Base-by-base conservation (phyloP, 2,888 invertebrate genomes). In the Iselma pallidipennis region DNA sequence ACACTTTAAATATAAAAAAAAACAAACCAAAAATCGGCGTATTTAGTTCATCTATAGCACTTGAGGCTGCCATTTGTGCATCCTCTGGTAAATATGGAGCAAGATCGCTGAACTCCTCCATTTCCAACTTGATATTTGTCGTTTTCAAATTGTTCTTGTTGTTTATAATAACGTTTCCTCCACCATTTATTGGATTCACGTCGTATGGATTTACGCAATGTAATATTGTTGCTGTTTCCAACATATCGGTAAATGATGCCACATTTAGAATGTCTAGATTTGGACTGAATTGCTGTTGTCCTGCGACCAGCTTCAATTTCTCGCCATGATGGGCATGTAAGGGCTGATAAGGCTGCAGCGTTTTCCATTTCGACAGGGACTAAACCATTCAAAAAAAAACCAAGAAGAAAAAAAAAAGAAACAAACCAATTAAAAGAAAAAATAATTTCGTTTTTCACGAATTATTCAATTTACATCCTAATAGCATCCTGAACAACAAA, bases 71-170 rank as follows among this genome's bases (percentile, higher is more conserved):
- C 81, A 79, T 83, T 82, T 76, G 79, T 80, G 81, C 83, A 80
- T 80, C 83, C 83, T 81, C 84, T 78, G 80, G 82, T 81, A 82
- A 82, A 80, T 81, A 83, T 78, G 79, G 81, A 78, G 81, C 83
- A 81, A 90, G 85, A 83, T 89, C 89, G 85, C 88, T 87, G 84
- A 88, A 90, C 83, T 87, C 86, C 82, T 90, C 90, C 86, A 83
- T 85, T 83, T 85, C 78, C 71, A 73, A 65, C 82, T 83, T 83
- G 76, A 71, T 60, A 48, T 55, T 63, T 53, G 23, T 37, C 48
- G 26, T 59, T 49, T 53, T 26, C 33, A 49, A 52, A 23, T 54
- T 42, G 49, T n/a, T 10, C 14, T 5, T 33, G 12, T 29, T 19
- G 50, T 49, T 28, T n/a, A n/a, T n/a, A n/a, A n/a, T n/a, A n/a